Base-by-base conservation (phyloP, 2,888 invertebrate genomes). In the Oeneis ivallda region DNA sequence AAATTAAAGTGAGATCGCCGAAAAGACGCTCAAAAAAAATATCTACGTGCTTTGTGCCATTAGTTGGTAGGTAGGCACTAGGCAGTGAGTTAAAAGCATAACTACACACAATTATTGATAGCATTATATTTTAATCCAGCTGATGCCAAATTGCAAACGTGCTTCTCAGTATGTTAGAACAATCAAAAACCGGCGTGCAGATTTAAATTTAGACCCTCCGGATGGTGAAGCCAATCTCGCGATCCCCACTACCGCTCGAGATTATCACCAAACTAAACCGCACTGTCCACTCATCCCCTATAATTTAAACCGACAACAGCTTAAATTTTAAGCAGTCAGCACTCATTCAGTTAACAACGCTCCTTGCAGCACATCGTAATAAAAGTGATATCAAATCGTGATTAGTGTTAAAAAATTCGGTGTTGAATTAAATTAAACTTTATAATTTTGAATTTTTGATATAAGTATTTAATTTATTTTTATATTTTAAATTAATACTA, bases 101-200 rank as follows among this genome's bases (percentile, higher is more conserved):
- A n/a, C n/a, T n/a, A n/a, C n/a, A n/a, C n/a, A n/a, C n/a, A n/a
- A n/a, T n/a, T n/a, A 17, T 19, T 15, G 39, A 26, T 50, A 49
- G 50, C 41, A 8, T 7, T 17, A 47, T 17, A 47, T 7, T 50
- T 17, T 0, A 26, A 50, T 11, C 13, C 49, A 39, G 39, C 13
- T 19, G 56, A 5, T 41, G 56, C 56, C 56, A 56, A 56, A 56
- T 19, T 17, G 56, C 19, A 39, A 41, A 56, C 56, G 56, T 56
- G 56, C 41, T 5, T 19, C 1, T 8, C 17, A n/a, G 56, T 41
- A 56, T 39, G 56, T 53, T 10, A 54, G 37, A 39, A 17, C 37
- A 37, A 50, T 19, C 19, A 19, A 15, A 17, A 17, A 15, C 54
- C 54, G 37, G 17, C 54, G 17, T 37, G 50, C 32, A 5, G 37